Base-by-base conservation (phyloP, 1,140 invertebrate genomes). In the Globodera ellingtonae region DNA sequence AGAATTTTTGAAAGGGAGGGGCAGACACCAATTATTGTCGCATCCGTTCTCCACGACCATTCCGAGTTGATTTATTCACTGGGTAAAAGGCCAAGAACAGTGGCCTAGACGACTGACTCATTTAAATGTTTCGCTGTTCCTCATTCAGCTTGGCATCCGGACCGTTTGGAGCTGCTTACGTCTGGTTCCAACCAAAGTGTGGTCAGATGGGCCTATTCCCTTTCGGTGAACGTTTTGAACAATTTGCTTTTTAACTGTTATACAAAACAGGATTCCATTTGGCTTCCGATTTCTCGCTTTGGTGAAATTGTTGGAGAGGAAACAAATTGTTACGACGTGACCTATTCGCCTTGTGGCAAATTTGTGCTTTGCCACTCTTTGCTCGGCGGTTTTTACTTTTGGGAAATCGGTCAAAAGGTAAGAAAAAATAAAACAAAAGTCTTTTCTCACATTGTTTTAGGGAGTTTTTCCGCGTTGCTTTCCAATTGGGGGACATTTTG, bases 41-140 rank as follows among this genome's bases (percentile, higher is more conserved):
- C 91, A 86, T 94, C 95, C 15, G 93, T 98, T 44, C 90, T 98
- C 8, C 92, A 92, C 85, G 95, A 95, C 0, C 97, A 98, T 89
- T 95, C 97, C 89, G 93, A 93, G 4, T 97, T 95, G 95, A 92
- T 98, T 78, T 96, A 97, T 91, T 94, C 94, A 66, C 92, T 97
- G 0, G 91, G 94, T 84, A 35, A 35, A 35, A 98, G 95, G 95
- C 92, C 93, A 85, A 91, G 91, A 72, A 83, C 80, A 76, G 35
- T 90, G 77, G 85, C 86, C 46, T 80, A 86, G 59, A 15, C 13
- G 59, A 21, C n/a, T 21, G 13, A 65, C n/a, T 21, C n/a, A 65
- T 15, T 65, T 65, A 65, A 65, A 65, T 79, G 89, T 98, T n/a
- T 90, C 98, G 35, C 97, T 95, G 0, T 93, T 97, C 86, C 97